These are phyloP conservation scores for Pollenia amentaria DNA, from an alignment of 2,888 invertebrate species.

Conservation along the genomic window DNA sequence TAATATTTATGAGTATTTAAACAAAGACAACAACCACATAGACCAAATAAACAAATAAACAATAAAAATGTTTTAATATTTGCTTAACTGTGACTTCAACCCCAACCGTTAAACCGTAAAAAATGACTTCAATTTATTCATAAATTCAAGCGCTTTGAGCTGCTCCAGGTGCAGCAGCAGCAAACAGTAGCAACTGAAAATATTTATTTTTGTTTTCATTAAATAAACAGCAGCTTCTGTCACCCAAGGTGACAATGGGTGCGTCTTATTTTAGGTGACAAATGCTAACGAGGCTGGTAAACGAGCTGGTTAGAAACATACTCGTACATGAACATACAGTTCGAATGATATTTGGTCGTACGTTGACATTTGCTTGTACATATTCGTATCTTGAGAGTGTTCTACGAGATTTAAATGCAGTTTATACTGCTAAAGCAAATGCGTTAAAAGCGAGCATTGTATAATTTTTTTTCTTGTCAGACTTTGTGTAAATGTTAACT, in stretches of 20 bases:
- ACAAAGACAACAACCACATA: constrained; percentile 29
- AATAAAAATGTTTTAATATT: constrained; percentile 44
- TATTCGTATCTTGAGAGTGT: constrained; percentile 1
- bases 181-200: constrained; percentile 35
- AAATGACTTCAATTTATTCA: constrained; percentile 30
- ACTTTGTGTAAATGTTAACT: constrained; percentile 41
- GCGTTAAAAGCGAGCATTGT: constrained; percentile 28
- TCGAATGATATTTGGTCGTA: constrained; percentile 22
- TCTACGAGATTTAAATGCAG: constrained; percentile 36
- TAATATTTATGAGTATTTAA: constrained; percentile 73
- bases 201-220: constrained; percentile 38
- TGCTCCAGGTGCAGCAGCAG: constrained; percentile 18
- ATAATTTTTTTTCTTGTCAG: neutral
- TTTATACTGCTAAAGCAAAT: constrained; percentile 35
- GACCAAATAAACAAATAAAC: constrained; percentile 11
- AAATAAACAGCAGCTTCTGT: constrained; percentile 61
- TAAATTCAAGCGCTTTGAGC: constrained; percentile 19
- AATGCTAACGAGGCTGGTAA: constrained; percentile 67
- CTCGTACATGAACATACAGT: constrained; percentile 8
- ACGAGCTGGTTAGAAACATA: constrained; percentile 10
- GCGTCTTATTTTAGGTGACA: constrained; percentile 66
- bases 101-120: constrained; percentile 12
- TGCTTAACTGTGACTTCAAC: constrained; percentile 7
- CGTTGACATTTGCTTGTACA: constrained; percentile 50
- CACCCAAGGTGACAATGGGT: constrained; percentile 67